These are phyloP conservation scores for Panorpa germanica DNA, from an alignment of 2,888 invertebrate genomes.

Conservation along the genomic window DNA sequence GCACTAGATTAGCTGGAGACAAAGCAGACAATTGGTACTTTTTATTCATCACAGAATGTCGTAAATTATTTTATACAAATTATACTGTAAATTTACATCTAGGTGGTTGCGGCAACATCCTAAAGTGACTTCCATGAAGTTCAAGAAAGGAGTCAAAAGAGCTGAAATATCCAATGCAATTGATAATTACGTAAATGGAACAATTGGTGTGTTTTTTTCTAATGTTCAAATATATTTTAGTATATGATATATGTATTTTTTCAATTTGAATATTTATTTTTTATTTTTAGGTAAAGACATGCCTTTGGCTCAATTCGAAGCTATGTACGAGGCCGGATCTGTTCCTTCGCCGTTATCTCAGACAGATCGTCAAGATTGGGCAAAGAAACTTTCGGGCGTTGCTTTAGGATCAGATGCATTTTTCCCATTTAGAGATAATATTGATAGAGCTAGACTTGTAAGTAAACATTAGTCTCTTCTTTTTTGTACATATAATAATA, in stretches of 20 bases:
- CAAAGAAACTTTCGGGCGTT: slow-evolving; percentile 49
- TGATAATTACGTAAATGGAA: slow-evolving; percentile 84
- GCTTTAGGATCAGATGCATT: slow-evolving; percentile 92
- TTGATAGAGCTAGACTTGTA: slow-evolving; percentile 82
- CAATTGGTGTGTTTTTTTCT: slow-evolving; percentile 41
- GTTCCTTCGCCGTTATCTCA: slow-evolving; percentile 53
- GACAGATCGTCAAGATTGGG: slow-evolving; percentile 47
- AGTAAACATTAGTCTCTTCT: slow-evolving; percentile 13
- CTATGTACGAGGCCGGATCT: slow-evolving; percentile 42
- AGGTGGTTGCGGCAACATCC: slow-evolving; percentile 94
- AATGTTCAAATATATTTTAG: slow-evolving; percentile 8
- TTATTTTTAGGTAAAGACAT: slow-evolving; percentile 49
- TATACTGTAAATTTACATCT: slow-evolving; percentile 6
- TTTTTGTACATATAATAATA: not conserved
- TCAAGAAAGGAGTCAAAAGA: slow-evolving; percentile 69
- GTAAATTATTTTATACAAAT: slow-evolving; percentile 17
- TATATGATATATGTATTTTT: slow-evolving; percentile 1
- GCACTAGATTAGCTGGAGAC: slow-evolving; percentile 90
- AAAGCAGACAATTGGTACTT: slow-evolving; percentile 98
- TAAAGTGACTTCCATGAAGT: slow-evolving; percentile 60
- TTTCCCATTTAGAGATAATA: slow-evolving; percentile 95
- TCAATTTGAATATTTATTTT: slow-evolving; percentile 8
- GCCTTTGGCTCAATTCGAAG: slow-evolving; percentile 52
- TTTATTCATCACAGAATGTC: too few species aligned
- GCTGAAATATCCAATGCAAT: slow-evolving; percentile 90